A percentile compares a stretch with the other conserved stretches of the same genome.
Evolutionary conservation across 2,888 invertebrate genomes (phyloP).

Genomic region (Chorisops tibialis): DNA sequence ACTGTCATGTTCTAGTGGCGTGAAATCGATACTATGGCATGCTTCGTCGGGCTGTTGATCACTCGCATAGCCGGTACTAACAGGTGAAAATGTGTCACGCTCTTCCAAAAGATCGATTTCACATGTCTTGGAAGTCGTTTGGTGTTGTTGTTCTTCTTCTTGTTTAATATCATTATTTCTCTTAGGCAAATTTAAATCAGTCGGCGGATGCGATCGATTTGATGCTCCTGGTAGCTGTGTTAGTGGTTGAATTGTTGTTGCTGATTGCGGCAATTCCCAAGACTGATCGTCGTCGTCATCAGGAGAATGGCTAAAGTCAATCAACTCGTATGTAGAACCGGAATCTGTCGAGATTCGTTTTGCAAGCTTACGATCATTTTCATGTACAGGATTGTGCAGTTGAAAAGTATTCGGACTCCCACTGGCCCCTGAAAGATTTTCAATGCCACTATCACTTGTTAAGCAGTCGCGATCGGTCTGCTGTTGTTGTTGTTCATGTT

Average conservation of each 20-base stretch:
- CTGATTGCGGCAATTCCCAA: not conserved
- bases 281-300: conserved; percentile 15
- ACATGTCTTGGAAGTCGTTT: conserved; percentile 45
- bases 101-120: conserved; percentile 49
- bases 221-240: no score
- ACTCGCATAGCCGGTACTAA: conserved; percentile 43
- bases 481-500: not conserved
- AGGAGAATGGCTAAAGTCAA: conserved; percentile 31
- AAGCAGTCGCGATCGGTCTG: conserved; percentile 8
- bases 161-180: not conserved
- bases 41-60: conserved; percentile 6
- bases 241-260: not conserved
- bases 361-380: conserved; percentile 10
- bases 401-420: conserved; percentile 2
- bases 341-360: conserved; percentile 33
- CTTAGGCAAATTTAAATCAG: not conserved
- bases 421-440: conserved; percentile 13
- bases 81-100: conserved; percentile 50
- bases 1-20: conserved; percentile 41
- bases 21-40: conserved; percentile 11
- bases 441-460: conserved; percentile 20
- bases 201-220: conserved; percentile 1
- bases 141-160: conserved; percentile 36
- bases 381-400: not conserved
- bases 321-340: conserved; percentile 34